Evolutionary conservation across 2,797 vertebrate genomes (phyloP).

Genomic region (Myotis daubentonii): DNA sequence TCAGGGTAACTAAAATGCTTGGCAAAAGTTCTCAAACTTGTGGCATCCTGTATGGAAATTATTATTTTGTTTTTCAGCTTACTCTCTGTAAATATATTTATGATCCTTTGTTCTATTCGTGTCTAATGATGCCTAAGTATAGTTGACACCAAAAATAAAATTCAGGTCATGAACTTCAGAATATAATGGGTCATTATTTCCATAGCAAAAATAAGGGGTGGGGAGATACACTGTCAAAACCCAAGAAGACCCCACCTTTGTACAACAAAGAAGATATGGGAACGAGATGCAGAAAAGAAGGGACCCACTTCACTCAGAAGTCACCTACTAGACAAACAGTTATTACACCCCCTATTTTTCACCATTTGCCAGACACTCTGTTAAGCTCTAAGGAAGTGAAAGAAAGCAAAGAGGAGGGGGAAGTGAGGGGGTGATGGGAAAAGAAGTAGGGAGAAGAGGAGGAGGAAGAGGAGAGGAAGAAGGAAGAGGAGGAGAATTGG

Average conservation of each 20-base stretch:
- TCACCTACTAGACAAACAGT: too few species aligned
- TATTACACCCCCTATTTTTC: fast-evolving
- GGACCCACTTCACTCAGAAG: not conserved
- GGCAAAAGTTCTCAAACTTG: not conserved
- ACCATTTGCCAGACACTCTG: fast-evolving
- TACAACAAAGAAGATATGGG: not conserved
- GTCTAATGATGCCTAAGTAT: constrained; percentile 43
- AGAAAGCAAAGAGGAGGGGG: not conserved
- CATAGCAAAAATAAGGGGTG: not conserved
- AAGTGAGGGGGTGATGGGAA: fast-evolving
- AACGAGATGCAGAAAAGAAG: not conserved
- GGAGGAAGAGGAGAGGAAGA: not conserved
- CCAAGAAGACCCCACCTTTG: not conserved
- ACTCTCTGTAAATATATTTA: constrained; percentile 55
- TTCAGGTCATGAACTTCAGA: constrained; percentile 65
- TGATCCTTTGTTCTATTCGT: constrained; percentile 57
- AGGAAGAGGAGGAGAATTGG: not conserved
- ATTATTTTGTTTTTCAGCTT: constrained; percentile 53
- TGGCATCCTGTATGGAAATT: not conserved
- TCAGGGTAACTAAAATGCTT: not conserved
- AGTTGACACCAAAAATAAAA: constrained; percentile 67
- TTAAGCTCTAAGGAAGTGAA: too few species aligned
- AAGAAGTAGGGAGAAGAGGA: not conserved
- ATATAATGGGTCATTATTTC: constrained; percentile 69
- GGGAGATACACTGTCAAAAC: not conserved